phyloP scores from a whole-genome alignment of 1,140 invertebrate species.

The Drosophila santomea region DNA sequence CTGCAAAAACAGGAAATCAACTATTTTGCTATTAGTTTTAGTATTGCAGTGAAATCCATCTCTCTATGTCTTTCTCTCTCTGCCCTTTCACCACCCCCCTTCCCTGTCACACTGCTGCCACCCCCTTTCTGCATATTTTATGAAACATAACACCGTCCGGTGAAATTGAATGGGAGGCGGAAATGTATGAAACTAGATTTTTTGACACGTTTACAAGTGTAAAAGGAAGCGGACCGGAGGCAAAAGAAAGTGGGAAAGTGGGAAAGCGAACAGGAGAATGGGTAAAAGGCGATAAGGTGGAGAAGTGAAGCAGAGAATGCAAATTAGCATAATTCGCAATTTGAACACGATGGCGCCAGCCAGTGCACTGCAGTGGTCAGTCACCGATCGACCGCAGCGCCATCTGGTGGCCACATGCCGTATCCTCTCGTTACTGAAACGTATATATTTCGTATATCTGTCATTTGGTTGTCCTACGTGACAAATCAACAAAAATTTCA shows the following conservation, averaged over 20 bases:
- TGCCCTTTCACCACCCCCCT: not conserved
- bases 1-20: too few species aligned
- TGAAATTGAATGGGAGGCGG: slow-evolving; percentile 11
- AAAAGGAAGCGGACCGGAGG: not conserved
- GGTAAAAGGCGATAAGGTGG: not conserved
- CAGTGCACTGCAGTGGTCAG: slow-evolving; percentile 40
- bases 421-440: slow-evolving; percentile 59
- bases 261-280: not conserved
- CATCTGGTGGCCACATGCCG: slow-evolving; percentile 52
- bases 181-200: slow-evolving; percentile 67
- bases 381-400: slow-evolving; percentile 31
- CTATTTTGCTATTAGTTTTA: too few species aligned
- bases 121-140: slow-evolving; percentile 55
- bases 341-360: slow-evolving; percentile 68
- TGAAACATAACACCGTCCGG: slow-evolving; percentile 65
- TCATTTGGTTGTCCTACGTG: slow-evolving; percentile 53
- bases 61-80: not conserved
- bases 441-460: slow-evolving; percentile 43
- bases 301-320: slow-evolving; percentile 9
- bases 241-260: not conserved
- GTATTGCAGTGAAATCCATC: too few species aligned
- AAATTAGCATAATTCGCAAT: slow-evolving; percentile 79
- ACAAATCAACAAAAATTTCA: slow-evolving; percentile 70
- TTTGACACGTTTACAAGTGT: slow-evolving; percentile 61
- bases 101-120: not conserved